Evolutionary conservation across 2,113 vertebrate genomes (phyloP).

Genomic region (Clarias macrocephalus): DNA sequence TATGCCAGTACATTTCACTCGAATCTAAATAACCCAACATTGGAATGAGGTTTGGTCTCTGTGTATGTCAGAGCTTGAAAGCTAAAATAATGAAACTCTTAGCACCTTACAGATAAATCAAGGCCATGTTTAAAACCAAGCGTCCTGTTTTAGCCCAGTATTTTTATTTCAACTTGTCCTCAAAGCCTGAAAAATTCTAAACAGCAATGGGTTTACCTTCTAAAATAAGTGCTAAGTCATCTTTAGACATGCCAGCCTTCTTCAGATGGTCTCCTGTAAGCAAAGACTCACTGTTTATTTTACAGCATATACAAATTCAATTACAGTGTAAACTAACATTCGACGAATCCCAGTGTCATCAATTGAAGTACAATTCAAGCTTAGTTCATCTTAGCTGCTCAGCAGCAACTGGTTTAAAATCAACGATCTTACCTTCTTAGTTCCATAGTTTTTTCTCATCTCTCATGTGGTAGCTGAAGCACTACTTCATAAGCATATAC

Average conservation of each 20-base stretch:
- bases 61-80: background rate
- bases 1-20: slow-evolving; percentile 21
- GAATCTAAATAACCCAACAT: slow-evolving; percentile 20
- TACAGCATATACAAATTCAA: slow-evolving; percentile 23
- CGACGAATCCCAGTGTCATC: background rate
- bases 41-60: background rate
- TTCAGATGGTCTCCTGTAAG: slow-evolving; percentile 44
- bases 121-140: slow-evolving; percentile 8
- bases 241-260: slow-evolving; percentile 54
- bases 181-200: slow-evolving; percentile 39
- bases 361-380: background rate
- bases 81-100: slow-evolving; percentile 11
- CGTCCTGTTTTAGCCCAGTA: background rate
- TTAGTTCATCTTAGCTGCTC: background rate
- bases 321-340: slow-evolving; percentile 26
- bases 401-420: background rate
- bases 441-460: background rate
- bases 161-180: slow-evolving; percentile 1
- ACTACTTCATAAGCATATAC: background rate
- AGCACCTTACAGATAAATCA: slow-evolving; percentile 19
- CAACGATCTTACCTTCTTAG: slow-evolving; percentile 6
- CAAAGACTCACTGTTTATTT: slow-evolving; percentile 31
- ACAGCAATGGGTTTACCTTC: slow-evolving; percentile 62
- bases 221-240: slow-evolving; percentile 60
- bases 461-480: background rate